Base-by-base conservation (phyloP, 2,888 invertebrate genomes). In the Drosophila mayaguana region DNA sequence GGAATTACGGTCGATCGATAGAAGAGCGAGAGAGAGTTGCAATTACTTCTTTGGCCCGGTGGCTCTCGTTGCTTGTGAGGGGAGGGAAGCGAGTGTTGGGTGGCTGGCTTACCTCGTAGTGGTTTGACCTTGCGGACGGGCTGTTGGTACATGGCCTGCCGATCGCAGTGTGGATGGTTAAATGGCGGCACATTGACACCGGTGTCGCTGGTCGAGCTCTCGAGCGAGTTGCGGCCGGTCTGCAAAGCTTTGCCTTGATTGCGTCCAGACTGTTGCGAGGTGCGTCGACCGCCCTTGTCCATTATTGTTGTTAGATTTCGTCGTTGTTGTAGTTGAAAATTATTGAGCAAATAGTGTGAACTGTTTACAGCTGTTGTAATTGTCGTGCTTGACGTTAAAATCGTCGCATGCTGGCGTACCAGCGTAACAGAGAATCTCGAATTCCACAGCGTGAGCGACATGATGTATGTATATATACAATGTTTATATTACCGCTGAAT, bases 371-470 rank as follows among this genome's bases (percentile, higher is more conserved):
- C 43, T 38, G 64, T 53, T 56, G 45, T 45, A 68, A 50, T 59
- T 22, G 50, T 42, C 20, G 63, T 62, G 55, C 50, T 57, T 72
- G 89, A 87, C 73, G 78, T 77, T 63, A 83, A 77, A 45, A 81
- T 72, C 80, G 78, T 75, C 36, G 85, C 69, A 63, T 84, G 84
- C 82, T 87, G 89, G 38, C 90, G 90, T 36, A 83, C 61, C 45
- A 92, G 68, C 55, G 89, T 90, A 66, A 92, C 72, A 43, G 83
- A 81, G 62, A 83, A 84, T 78, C 89, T 85, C 42, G 87, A 88
- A 84, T 90, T 92, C 91, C 91, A 90, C 72, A 92, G 69, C 55
- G 87, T 90, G 62, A 91, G 85, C 87, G 91, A 90, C 86, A 79
- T 86, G 9, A 65, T 68, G 14, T 54, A 45, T 56, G 11, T 40